phyloP scores from a whole-genome alignment of 2,113 vertebrate genomes.

The Opisthocomus hoazin region DNA sequence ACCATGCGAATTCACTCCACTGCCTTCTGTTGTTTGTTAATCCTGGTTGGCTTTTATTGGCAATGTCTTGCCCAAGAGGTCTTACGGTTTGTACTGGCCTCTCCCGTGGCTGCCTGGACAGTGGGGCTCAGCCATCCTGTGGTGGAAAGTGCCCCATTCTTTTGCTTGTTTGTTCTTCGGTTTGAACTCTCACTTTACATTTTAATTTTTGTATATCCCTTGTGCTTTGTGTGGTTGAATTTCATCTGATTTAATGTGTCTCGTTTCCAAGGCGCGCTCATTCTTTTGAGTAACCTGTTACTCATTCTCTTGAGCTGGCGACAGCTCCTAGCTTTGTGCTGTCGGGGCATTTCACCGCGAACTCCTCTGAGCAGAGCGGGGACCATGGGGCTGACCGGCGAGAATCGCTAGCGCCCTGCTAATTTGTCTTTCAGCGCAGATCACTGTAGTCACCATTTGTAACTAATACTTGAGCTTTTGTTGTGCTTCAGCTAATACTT shows the following conservation, averaged over 20 bases:
- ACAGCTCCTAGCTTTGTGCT: neutral
- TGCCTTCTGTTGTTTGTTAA: neutral
- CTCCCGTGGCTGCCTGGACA: rapidly evolving
- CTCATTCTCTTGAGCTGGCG: neutral
- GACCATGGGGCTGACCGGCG: neutral
- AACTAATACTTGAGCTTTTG: neutral
- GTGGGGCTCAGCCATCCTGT: neutral
- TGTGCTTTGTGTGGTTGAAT: neutral
- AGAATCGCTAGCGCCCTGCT: neutral
- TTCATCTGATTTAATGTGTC: neutral
- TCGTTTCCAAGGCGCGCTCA: neutral
- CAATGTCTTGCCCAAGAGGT: neutral
- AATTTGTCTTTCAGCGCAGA: neutral
- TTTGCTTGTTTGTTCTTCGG: neutral
- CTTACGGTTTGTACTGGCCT: neutral
- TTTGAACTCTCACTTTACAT: neutral
- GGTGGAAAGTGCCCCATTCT: neutral
- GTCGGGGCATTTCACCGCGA: rapidly evolving
- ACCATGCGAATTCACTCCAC: rapidly evolving
- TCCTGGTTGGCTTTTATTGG: neutral
- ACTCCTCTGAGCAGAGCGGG: neutral
- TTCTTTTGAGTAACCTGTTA: neutral
- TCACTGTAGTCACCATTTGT: neutral
- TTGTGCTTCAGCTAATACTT: neutral
- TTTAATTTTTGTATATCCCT: neutral